phyloP scores from a whole-genome alignment of 2,888 invertebrate species.

The Trypoxylon attenuatum region DNA sequence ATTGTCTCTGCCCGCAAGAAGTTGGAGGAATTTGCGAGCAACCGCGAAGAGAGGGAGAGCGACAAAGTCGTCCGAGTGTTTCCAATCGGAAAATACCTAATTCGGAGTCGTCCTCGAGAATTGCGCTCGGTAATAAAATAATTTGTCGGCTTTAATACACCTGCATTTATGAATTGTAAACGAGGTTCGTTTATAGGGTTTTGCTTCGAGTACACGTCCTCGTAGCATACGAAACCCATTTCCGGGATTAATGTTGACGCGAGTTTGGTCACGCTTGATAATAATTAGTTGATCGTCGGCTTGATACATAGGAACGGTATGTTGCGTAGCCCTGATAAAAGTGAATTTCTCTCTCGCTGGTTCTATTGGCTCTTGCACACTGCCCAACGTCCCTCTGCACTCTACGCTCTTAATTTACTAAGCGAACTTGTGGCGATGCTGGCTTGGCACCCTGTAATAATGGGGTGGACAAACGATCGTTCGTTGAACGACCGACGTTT shows the following conservation, averaged over 20 bases:
- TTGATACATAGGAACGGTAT: slow-evolving; percentile 26
- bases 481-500: not conserved
- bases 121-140: slow-evolving; percentile 14
- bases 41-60: too few relatives aligned
- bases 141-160: slow-evolving; percentile 5
- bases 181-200: slow-evolving; percentile 14
- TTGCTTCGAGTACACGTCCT: not conserved
- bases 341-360: slow-evolving; percentile 47
- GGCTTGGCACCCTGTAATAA: slow-evolving; percentile 6
- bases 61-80: too few relatives aligned
- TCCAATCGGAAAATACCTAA: not conserved
- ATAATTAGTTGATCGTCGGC: slow-evolving; percentile 49
- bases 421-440: slow-evolving; percentile 29
- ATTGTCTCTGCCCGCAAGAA: too few relatives aligned
- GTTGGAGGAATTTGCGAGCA: too few relatives aligned
- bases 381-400: too few relatives aligned
- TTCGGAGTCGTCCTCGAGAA: not conserved
- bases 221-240: slow-evolving; percentile 25
- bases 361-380: too few relatives aligned
- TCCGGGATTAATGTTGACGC: slow-evolving; percentile 42
- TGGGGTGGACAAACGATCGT: not conserved
- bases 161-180: slow-evolving; percentile 31
- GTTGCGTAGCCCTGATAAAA: slow-evolving; percentile 17
- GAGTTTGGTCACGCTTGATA: slow-evolving; percentile 28
- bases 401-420: slow-evolving; percentile 27